A percentile compares a stretch with the other conserved stretches of the same genome.
phyloP scores from a whole-genome alignment of 2,888 invertebrate species.

The Miltochrista miniata region DNA sequence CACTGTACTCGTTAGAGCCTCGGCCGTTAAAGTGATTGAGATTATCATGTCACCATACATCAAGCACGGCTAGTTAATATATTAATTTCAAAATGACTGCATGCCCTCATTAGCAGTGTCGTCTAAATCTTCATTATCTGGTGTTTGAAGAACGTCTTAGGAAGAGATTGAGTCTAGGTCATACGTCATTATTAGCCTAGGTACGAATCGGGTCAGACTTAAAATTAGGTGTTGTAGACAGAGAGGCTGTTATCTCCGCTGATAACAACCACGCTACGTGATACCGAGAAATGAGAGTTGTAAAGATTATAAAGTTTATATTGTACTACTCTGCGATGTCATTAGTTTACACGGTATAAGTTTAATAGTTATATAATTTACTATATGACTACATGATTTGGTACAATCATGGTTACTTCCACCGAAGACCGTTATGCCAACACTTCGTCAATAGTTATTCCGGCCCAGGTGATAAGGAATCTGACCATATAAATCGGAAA shows the following conservation, averaged over 20 bases:
- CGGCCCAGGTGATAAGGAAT: too few species aligned
- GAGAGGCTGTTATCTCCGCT: conserved; percentile 50
- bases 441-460: too few species aligned
- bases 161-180: conserved; percentile 67
- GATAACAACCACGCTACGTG: conserved; percentile 53
- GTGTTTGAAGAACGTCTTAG: conserved; percentile 59
- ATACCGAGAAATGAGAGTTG: conserved; percentile 66
- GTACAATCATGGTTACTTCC: not conserved
- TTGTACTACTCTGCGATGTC: conserved; percentile 39
- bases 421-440: too few species aligned
- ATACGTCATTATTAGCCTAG: conserved; percentile 75
- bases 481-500: too few species aligned
- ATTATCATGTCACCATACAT: not conserved
- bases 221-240: conserved; percentile 67
- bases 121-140: conserved; percentile 68
- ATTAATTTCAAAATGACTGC: not conserved
- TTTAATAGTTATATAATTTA: conserved; percentile 24
- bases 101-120: conserved; percentile 47
- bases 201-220: conserved; percentile 66
- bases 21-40: too few species aligned
- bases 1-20: too few species aligned
- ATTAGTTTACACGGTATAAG: conserved; percentile 24
- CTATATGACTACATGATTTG: conserved; percentile 8
- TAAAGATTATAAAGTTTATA: conserved; percentile 63
- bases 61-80: not conserved